phyloP scores from a whole-genome alignment of 2,113 vertebrate species.

The Xiphorhynchus elegans region DNA sequence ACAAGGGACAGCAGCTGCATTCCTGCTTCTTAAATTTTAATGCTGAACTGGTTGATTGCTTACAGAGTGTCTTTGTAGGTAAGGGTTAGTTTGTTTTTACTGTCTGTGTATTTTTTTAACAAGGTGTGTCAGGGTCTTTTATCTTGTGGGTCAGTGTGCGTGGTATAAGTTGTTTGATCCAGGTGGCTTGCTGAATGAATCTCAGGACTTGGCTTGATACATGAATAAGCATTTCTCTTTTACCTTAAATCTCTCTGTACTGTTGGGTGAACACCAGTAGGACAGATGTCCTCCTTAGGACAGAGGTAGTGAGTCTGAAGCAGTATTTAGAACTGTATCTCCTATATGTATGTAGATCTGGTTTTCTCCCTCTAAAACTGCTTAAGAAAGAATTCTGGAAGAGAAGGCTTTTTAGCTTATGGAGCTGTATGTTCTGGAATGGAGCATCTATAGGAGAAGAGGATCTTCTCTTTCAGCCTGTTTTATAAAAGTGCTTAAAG shows the following conservation, averaged over 20 bases:
- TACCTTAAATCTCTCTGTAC: background rate
- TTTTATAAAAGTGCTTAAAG: background rate
- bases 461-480: background rate
- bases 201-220: background rate
- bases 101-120: background rate
- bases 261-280: background rate
- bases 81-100: background rate
- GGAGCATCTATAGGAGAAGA: background rate
- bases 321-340: background rate
- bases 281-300: background rate
- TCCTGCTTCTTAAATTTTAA: background rate
- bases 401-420: background rate
- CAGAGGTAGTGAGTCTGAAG: background rate
- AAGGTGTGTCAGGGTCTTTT: background rate
- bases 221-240: background rate
- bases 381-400: background rate
- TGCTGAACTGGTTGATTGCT: background rate
- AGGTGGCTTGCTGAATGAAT: background rate
- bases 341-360: background rate
- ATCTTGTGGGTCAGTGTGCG: background rate
- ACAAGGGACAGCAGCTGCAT: background rate
- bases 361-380: background rate
- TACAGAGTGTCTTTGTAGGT: background rate
- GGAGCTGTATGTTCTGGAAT: background rate
- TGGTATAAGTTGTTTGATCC: background rate